phyloP scores from a whole-genome alignment of 1,140 invertebrate genomes.

The Cydia strobilella region DNA sequence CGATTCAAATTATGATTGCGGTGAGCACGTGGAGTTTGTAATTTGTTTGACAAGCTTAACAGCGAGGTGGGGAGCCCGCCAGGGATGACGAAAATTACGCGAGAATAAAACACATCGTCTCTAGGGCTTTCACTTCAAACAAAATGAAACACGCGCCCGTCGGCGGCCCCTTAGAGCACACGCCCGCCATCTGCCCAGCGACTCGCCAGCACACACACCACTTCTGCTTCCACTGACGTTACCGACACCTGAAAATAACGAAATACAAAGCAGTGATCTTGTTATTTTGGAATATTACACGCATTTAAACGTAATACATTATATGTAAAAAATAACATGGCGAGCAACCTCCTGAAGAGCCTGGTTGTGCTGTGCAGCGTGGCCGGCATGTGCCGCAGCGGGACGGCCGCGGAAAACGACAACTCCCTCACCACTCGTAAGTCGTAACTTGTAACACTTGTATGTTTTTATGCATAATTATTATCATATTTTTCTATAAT shows the following conservation, averaged over 20 bases:
- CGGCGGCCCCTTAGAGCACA: conserved; percentile 49
- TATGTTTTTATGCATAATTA: neutral
- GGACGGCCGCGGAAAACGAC: conserved; percentile 63
- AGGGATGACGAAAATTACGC: conserved; percentile 74
- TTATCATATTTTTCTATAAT: neutral
- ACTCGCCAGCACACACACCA: conserved; percentile 7
- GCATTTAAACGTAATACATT: conserved; percentile 17
- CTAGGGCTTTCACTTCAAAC: conserved; percentile 75
- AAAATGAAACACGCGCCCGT: conserved; percentile 62
- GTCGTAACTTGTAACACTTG: conserved; percentile 37
- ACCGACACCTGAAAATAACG: neutral
- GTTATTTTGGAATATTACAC: conserved; percentile 16
- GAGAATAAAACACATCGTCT: conserved; percentile 73
- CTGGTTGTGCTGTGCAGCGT: conserved; percentile 56
- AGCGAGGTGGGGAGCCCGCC: conserved; percentile 52
- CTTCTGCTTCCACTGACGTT: neutral
- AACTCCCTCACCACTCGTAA: conserved; percentile 58
- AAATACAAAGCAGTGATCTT: neutral
- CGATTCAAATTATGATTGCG: conserved; percentile 21
- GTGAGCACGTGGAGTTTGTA: conserved; percentile 52
- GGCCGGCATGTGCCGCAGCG: conserved; percentile 56
- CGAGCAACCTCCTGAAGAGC: conserved; percentile 51
- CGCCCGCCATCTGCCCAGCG: conserved; percentile 38
- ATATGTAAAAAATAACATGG: conserved; percentile 53
- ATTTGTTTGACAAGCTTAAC: conserved; percentile 43